Conservation (phyloP, 2,113 vertebrate species). For the Sinocyclocheilus anophthalmus region DNA sequence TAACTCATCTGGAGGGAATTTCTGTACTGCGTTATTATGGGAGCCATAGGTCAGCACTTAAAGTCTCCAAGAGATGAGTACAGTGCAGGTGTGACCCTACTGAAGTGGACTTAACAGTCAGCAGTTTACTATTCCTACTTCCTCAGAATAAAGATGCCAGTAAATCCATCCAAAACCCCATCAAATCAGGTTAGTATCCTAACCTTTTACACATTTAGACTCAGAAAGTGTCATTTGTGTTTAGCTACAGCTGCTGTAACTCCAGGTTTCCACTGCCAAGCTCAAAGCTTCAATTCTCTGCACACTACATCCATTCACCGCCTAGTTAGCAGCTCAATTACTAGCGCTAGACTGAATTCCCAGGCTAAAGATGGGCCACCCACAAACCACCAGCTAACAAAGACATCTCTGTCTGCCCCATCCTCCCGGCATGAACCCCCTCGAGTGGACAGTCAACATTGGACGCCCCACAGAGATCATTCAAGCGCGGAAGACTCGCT, state of each 20-base stretch:
- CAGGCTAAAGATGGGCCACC: constrained; percentile 81
- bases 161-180: neutral
- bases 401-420: constrained; percentile 76
- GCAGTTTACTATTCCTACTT: neutral
- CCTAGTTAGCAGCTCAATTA: constrained; percentile 71
- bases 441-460: constrained; percentile 82
- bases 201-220: neutral
- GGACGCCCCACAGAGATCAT: constrained; percentile 82
- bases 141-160: neutral
- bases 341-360: constrained; percentile 61
- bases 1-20: constrained; percentile 45
- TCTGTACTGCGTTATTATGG: constrained; percentile 40
- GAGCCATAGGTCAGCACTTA: constrained; percentile 38
- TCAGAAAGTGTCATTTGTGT: neutral
- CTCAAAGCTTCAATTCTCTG: constrained; percentile 31
- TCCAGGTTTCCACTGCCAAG: constrained; percentile 40
- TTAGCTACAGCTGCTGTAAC: constrained; percentile 18
- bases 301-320: constrained; percentile 53
- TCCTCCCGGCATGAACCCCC: constrained; percentile 61
- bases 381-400: constrained; percentile 84
- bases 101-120: constrained; percentile 3
- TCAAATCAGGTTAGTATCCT: neutral
- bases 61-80: constrained; percentile 30
- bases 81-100: constrained; percentile 21
- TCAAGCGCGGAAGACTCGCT: constrained; percentile 78